Evolutionary conservation across 2,888 invertebrate genomes (phyloP), one percentile per base, ranked within the genome.

Genomic region (Odontomyia ornata): DNA sequence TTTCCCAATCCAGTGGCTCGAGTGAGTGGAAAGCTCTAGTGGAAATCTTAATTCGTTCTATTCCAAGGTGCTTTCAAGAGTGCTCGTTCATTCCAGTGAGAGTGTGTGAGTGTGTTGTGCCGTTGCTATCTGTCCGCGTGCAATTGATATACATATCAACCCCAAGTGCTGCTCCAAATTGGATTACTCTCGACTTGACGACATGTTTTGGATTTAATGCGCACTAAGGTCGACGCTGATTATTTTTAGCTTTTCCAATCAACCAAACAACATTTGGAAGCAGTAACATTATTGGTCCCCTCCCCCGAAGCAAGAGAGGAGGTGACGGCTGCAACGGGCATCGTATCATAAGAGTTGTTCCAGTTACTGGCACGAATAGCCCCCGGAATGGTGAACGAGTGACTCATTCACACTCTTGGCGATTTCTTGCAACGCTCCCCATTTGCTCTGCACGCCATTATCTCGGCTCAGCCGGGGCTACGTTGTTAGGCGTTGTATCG

Each of bases 161-260:
- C 21, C 15, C 67, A 67, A 67, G 69, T 69, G 69, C 46, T 46
- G n/a, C 47, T 46, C 28, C 69, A 46, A 69, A 69, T 73, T 60
- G 73, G 73, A 73, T 73, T 73, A 73, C 60, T 28, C 52, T 28
- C 52, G 13, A 23, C 18, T 4, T 60, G 57, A 23, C 73, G 60
- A 36, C 46, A 47, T 69, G 69, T 69, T 69, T 69, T 69, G 57
- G 36, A 57, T 57, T 73, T 36, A 60, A 60, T 73, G 60, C 73
- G 57, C 73, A 72, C 72, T 56, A 23, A 60, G 57, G 73, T 73
- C 73, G 73, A 23, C 11, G 60, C 46, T 15, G 73, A 73, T 57
- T 73, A 73, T 73, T 73, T 73, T 73, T 73, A 73, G 73, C 56
- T 73, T 46, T 64, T 73, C 36, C 57, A 73, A 73, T 73, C 73